Base-by-base conservation (phyloP, 2,113 vertebrate genomes). In the Dendrocopos noguchii region DNA sequence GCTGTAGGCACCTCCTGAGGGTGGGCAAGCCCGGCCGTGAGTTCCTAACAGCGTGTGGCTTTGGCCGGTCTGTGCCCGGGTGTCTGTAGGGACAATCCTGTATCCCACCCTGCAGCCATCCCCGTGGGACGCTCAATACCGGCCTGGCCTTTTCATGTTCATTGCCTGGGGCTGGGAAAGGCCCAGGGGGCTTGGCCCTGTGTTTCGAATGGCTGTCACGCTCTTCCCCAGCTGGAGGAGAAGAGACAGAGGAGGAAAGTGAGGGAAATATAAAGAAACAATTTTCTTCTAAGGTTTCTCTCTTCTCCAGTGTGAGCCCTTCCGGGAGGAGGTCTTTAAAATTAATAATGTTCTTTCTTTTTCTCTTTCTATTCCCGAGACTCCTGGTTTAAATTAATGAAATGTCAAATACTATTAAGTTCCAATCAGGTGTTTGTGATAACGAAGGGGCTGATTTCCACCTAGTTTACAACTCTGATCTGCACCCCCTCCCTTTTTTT, bases 391-490 rank as follows among this genome's bases (percentile, higher is more conserved):
- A 94, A 97, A 96, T 94, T 95, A 97, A 91, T 93, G 88, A 97
- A 96, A 96, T 91, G 93, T 96, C 94, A 96, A 95, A 96, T 68
- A 73, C 83, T 89, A 73, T 84, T 90, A 95, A 94, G 76, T 90
- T 84, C 73, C 1, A 15, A 80, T 95, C 52, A 50, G 80, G 75
- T 71, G 93, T 70, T 79, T 91, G 88, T 90, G 95, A 95, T 96
- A 92, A 89, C 0, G 8, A 88, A 59, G 64, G 77, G 80, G 53
- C 74, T 72, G 81, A 87, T 91, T 90, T 80, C 87, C 84, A 87
- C 70, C 42, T 79, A 85, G 93, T 91, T 96, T 92, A 94, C 74
- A 67, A 39, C 86, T 88, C 84, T 68, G 88, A 88, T 85, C 75
- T 0, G 0, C 21, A 46, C 60, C 59, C n/a, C 50, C 16, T 25